Percentiles rank a stretch among this genome's conserved stretches.
phyloP scores from a whole-genome alignment of 1,140 invertebrate species.

The Anoplolepis gracilipes region DNA sequence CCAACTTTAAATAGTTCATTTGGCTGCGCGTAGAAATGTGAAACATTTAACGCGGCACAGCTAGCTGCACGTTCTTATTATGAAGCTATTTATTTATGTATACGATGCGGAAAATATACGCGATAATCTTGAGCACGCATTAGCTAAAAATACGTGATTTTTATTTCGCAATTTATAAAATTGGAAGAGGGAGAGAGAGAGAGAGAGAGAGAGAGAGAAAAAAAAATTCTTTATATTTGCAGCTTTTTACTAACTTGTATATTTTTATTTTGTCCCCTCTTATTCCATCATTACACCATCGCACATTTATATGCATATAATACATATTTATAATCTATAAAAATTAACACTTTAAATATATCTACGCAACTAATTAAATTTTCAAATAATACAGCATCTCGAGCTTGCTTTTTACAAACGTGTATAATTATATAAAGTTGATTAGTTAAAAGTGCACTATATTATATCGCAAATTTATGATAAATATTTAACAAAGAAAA shows the following conservation, averaged over 20 bases:
- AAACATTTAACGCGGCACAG: constrained; percentile 46
- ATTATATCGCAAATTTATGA: constrained; percentile 10
- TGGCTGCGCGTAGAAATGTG: constrained; percentile 44
- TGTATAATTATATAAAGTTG: background rate
- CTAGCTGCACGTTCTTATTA: constrained; percentile 51
- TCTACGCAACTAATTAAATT: background rate
- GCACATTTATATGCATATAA: background rate
- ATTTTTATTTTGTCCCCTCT: background rate
- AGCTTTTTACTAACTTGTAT: too few species aligned
- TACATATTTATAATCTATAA: background rate
- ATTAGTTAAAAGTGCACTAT: background rate
- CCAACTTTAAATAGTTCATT: constrained; percentile 59
- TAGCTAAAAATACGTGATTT: background rate
- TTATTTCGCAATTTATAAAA: background rate
- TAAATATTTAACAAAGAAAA: too few species aligned
- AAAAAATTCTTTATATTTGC: background rate
- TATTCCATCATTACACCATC: background rate
- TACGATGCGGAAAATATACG: background rate
- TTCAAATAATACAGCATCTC: background rate
- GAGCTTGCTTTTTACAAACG: background rate
- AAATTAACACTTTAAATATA: background rate
- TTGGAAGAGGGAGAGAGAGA: background rate
- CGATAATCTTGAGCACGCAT: background rate
- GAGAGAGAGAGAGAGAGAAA: too few species aligned
- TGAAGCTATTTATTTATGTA: constrained; percentile 52